Conservation (phyloP, 2,797 vertebrate species). For the Manis pentadactyla region DNA sequence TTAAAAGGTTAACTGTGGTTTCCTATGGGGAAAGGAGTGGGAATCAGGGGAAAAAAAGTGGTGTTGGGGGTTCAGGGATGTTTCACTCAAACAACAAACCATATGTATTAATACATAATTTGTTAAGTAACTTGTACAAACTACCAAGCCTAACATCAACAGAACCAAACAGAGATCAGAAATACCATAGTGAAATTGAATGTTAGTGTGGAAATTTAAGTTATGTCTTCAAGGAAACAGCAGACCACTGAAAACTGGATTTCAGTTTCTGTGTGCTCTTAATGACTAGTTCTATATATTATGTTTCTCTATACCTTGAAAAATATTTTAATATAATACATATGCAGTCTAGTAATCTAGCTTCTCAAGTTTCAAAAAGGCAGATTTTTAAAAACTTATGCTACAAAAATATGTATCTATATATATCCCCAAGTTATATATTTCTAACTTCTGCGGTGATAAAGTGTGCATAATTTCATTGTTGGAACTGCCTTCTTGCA, state of each 20-base stretch:
- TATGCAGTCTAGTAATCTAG: slow-evolving; percentile 49
- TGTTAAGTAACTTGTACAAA: slow-evolving; percentile 36
- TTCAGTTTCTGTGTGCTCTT: slow-evolving; percentile 31
- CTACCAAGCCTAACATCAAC: slow-evolving; percentile 24
- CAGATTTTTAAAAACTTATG: neutral
- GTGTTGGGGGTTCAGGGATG: neutral
- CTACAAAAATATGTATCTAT: slow-evolving; percentile 58
- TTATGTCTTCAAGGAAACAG: slow-evolving; percentile 19
- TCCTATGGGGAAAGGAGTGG: neutral
- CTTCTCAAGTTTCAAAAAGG: slow-evolving; percentile 62
- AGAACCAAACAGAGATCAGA: slow-evolving; percentile 32
- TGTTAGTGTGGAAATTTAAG: slow-evolving; percentile 45
- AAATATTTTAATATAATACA: slow-evolving; percentile 54
- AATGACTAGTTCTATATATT: slow-evolving; percentile 48
- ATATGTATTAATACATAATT: neutral
- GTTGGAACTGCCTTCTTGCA: slow-evolving; percentile 38
- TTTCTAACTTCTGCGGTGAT: slow-evolving; percentile 47
- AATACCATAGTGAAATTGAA: neutral
- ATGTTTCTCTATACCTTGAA: slow-evolving; percentile 36
- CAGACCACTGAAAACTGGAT: neutral
- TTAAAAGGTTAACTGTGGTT: slow-evolving; percentile 17
- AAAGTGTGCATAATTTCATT: slow-evolving; percentile 12
- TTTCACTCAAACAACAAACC: neutral
- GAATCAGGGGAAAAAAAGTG: neutral
- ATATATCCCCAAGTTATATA: slow-evolving; percentile 21